Evolutionary conservation across 2,888 invertebrate genomes (phyloP), one percentile per base, ranked within the genome.

Genomic region (Stenodera caucasica): DNA sequence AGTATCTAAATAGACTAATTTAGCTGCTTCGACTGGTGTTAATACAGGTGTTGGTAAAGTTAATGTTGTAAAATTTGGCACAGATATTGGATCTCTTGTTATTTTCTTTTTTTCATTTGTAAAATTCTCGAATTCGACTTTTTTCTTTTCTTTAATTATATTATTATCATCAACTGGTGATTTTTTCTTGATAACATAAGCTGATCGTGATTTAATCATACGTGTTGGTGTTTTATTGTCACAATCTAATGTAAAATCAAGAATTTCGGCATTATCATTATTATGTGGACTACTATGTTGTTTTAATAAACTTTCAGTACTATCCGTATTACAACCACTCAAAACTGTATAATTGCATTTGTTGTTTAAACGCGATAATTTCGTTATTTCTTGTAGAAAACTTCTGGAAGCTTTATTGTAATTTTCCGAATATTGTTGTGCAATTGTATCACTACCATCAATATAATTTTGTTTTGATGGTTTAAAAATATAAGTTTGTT

Each of bases 271-370:
- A 30, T 18, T 18, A 15, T 29, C 52, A 7, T 1, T 30, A 29
- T 23, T 52, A 9, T 70, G 66, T 74, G 79, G 63, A 56, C 75
- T 76, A 9, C 77, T 73, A 57, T 77, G 77, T 60, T 78, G 77
- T 60, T 81, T 78, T 58, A 83, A 73, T 9, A 86, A 81, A 76
- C 88, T 88, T 73, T 89, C 88, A 49, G 89, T 87, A 72, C 88
- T 86, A 77, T 90, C 88, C 33, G 87, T 86, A 53, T 86, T 85
- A 49, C 76, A 76, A 32, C 85, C 80, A 68, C 84, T 86, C 35
- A 91, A 82, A 55, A 87, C 89, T 61, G 86, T 87, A 79, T 91
- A 91, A 68, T 86, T 88, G 78, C 90, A 89, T 72, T 89, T 87
- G 67, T 82, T 82, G 63, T 87, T 87, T 53, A 87, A 81, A 57